phyloP scores from a whole-genome alignment of 2,888 invertebrate species.

The Dryobotodes eremita region DNA sequence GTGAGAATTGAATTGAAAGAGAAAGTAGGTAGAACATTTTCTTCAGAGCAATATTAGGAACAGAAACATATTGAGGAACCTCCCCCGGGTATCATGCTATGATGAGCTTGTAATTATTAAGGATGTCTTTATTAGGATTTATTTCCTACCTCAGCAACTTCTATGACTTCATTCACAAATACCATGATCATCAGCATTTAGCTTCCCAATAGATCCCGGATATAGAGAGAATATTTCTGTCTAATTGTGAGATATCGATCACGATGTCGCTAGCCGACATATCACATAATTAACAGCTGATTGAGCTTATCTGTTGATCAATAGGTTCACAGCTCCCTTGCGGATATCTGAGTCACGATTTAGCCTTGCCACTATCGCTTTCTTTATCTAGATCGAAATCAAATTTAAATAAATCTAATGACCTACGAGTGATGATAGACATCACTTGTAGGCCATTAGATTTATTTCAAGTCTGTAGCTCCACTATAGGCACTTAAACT shows the following conservation, averaged over 20 bases:
- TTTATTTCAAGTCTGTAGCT: not conserved
- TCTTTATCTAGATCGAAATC: constrained; percentile 57
- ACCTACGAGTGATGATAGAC: constrained; percentile 10
- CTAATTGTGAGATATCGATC: constrained; percentile 36
- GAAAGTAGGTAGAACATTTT: no score
- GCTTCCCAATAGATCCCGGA: constrained; percentile 7
- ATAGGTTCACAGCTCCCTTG: constrained; percentile 29
- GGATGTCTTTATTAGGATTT: not conserved
- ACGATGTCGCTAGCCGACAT: constrained; percentile 1
- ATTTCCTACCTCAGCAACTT: not conserved
- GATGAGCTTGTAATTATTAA: no score
- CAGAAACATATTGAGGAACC: no score
- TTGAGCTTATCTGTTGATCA: constrained; percentile 44
- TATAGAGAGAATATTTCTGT: constrained; percentile 18
- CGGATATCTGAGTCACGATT: constrained; percentile 58
- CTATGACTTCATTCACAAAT: not conserved
- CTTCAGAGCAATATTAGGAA: no score
- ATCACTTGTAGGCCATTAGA: no score
- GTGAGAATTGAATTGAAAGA: constrained; percentile 65
- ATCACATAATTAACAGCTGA: constrained; percentile 51
- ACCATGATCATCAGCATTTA: not conserved
- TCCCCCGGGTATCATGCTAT: no score
- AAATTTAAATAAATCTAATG: constrained; percentile 24
- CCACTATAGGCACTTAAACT: not conserved
- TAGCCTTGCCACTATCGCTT: constrained; percentile 50